Base-by-base conservation (phyloP, 2,888 invertebrate genomes). In the Drosophila cracens region DNA sequence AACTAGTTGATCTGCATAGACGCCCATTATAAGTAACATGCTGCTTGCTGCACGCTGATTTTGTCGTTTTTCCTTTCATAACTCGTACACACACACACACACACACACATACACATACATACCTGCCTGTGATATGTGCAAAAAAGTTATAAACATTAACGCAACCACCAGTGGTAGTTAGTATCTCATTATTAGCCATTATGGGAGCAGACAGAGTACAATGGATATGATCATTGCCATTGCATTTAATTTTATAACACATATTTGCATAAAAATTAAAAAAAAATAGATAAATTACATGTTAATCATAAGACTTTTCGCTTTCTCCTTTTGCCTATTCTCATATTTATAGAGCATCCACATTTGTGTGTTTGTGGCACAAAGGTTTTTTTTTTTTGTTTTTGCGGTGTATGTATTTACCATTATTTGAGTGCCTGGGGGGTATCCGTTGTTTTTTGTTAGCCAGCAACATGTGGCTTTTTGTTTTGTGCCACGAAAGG, bases 211-310 rank as follows among this genome's bases (percentile, higher is more conserved):
- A 40, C n/a, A 2, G 64, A 40, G 29, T 57, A 52, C 69, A 80
- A 74, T 74, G 84, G 77, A 87, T 82, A 86, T 79, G 77, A 74
- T 83, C 67, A 83, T 83, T 72, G 72, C 62, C 59, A 78, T 73
- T 71, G 79, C 64, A 80, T 84, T 76, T 67, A 48, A 77, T 71
- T 68, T 81, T 72, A 82, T 71, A 70, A 58, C 51, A 61, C 65
- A 51, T 52, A 66, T 65, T 61, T 61, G 61, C 61, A 46, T 10
- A 46, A 16, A 25, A 25, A 46, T 8, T 13, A 16, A 46, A 25
- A 16, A 43, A 46, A 61, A 70, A 66, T 10, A 46, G 43, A 69
- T 62, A 46, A 64, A 77, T 73, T 73, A 64, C 46, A 63, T 29
- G 64, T 57, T 78, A 74, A 78, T 74, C 60, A 54, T 74, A 67